Base-by-base conservation (phyloP, 2,888 invertebrate genomes). In the Oxycera nigricornis region DNA sequence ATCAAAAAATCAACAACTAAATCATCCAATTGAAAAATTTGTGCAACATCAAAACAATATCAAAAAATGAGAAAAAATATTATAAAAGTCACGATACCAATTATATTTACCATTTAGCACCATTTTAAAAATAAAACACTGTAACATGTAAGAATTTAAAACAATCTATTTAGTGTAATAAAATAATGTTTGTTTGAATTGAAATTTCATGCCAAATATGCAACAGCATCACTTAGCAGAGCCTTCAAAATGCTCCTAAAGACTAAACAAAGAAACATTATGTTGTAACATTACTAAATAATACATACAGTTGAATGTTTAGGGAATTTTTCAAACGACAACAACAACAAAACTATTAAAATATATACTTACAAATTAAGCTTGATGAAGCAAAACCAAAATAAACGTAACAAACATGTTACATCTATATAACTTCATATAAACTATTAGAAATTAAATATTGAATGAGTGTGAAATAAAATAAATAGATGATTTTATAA, bases 301-400 rank as follows among this genome's bases (percentile, higher is more conserved):
- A 39, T n/a, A n/a, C 9, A 59, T 35, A 74, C 72, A 72, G 72
- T 72, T 75, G 61, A 72, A 72, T 75, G 65, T 75, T 75, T 72
- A 72, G 72, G 72, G 74, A 75, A 75, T 75, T 72, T 74, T 74
- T 74, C 72, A 55, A 73, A 67, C 39, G 39, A 31, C n/a, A 31
- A 62, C n/a, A 62, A n/a, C 4, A 55, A 55, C 1, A 6, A 57
- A 57, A 57, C 46, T 46, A 46, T n/a, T n/a, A n/a, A n/a, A n/a
- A n/a, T n/a, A n/a, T n/a, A n/a, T n/a, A n/a, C n/a, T n/a, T n/a
- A n/a, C n/a, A n/a, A n/a, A n/a, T n/a, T n/a, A n/a, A n/a, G n/a
- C n/a, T n/a, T n/a, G n/a, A n/a, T n/a, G n/a, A n/a, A 50, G 20
- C 6, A 50, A 50, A 14, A 50, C n/a, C 50, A 14, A 9, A 14